Base-by-base conservation (phyloP, 1,140 invertebrate species). In the Caligus rogercresseyi region DNA sequence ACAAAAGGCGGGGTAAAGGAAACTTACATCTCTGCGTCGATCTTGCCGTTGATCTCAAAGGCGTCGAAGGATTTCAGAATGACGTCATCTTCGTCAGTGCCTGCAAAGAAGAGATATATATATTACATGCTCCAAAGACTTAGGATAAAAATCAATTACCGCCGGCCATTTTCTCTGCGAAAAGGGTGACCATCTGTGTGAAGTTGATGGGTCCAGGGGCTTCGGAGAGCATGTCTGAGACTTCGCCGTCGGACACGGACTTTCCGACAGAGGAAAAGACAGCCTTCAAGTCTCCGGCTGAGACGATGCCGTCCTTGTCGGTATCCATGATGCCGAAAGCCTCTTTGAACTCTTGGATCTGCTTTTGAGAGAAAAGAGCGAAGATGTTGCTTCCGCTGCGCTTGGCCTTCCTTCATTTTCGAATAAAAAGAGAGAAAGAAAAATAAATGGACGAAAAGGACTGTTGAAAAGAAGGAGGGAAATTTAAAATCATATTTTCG, bases 311-410 rank as follows among this genome's bases (percentile, higher is more conserved):
- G 76, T 98, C 93, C 77, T 95, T 92, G 79, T 97, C 89, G 75
- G 87, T 84, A 79, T 98, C 94, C 84, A 98, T 98, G 72, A 98
- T 83, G 75, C 87, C 84, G 85, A 98, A 97, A 72, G 89, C 64
- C 64, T 69, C 66, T 71, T 72, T 94, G 80, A 93, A 94, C 76
- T 91, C 88, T 68, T 89, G 87, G 69, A 94, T 86, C 78, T 93
- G 89, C 78, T 85, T 85, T 77, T 92, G 88, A 65, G 85, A 84
- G 81, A 94, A 94, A 83, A 90, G 89, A 71, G 88, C 89, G 79
- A 94, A 93, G 70, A 93, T 87, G 79, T 88, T 91, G 76, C 86
- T 89, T 67, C 88, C 88, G 20, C 67, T 67, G 64, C 69, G 67
- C 67, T 72, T 69, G 13, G 72, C 72, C 64, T 67, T 68, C 67